These are phyloP conservation scores for Dasysyrphus tricinctus DNA, from an alignment of 2,888 invertebrate genomes.

Conservation along the genomic window DNA sequence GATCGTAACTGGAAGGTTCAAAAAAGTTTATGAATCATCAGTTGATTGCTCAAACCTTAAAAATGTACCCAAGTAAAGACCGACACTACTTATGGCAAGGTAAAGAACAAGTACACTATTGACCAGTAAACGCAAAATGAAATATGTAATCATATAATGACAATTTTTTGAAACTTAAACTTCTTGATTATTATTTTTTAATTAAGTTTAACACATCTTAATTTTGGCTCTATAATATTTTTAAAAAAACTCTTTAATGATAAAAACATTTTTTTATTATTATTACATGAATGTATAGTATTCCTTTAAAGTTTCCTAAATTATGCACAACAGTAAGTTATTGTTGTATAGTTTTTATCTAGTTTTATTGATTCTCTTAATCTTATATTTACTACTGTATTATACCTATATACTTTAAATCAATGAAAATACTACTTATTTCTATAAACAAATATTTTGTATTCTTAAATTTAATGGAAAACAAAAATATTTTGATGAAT, in stretches of 20 bases:
- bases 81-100: not conserved
- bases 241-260: not conserved
- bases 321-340: conserved; percentile 49
- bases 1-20: not conserved
- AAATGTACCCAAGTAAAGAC: not conserved
- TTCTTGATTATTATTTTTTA: not conserved
- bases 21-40: too few species aligned
- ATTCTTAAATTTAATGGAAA: conserved; percentile 35
- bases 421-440: not conserved
- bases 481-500: conserved; percentile 36
- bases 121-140: not conserved
- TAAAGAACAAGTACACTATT: not conserved
- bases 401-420: not conserved
- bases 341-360: conserved; percentile 36
- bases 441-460: conserved; percentile 33
- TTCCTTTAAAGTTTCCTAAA: conserved; percentile 50
- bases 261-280: not conserved
- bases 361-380: conserved; percentile 36
- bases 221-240: not conserved
- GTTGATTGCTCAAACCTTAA: too few species aligned
- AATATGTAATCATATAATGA: not conserved
- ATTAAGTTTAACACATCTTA: not conserved
- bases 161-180: not conserved
- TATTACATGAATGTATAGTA: conserved; percentile 14
- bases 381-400: not conserved